Evolutionary conservation across 2,888 invertebrate species (phyloP).

Genomic region (Schizaphis graminum): DNA sequence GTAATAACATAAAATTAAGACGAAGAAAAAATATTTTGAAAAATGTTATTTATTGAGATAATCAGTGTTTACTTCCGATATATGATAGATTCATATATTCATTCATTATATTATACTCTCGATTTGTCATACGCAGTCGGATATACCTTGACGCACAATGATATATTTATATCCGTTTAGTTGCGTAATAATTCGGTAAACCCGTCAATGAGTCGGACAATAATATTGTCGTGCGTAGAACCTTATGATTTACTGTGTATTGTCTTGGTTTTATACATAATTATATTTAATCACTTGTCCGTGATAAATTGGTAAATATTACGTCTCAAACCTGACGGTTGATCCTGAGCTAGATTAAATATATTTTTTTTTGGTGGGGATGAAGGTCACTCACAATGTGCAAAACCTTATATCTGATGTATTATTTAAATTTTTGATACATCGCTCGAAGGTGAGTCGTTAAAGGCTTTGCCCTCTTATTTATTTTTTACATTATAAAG

Average conservation of each 20-base stretch:
- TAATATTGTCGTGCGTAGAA: neutral
- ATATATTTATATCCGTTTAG: neutral
- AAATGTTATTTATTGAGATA: neutral
- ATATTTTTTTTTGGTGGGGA: neutral
- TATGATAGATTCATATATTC: neutral
- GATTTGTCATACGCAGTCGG: neutral
- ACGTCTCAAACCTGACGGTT: neutral
- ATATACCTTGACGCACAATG: neutral
- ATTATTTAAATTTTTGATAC: neutral
- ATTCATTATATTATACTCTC: neutral
- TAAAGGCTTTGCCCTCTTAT: neutral
- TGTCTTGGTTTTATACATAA: neutral
- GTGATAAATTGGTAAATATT: neutral
- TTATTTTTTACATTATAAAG: neutral
- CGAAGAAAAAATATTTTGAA: neutral
- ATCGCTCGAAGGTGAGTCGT: neutral
- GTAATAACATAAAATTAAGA: neutral
- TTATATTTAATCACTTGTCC: neutral
- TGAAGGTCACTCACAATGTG: neutral
- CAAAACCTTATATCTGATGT: neutral
- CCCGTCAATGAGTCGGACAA: neutral
- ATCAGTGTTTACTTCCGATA: neutral
- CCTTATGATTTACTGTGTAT: neutral
- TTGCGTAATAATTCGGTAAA: neutral
- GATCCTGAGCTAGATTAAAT: neutral